Conservation (phyloP, 2,113 vertebrate species). For the Lamprotornis superbus region DNA sequence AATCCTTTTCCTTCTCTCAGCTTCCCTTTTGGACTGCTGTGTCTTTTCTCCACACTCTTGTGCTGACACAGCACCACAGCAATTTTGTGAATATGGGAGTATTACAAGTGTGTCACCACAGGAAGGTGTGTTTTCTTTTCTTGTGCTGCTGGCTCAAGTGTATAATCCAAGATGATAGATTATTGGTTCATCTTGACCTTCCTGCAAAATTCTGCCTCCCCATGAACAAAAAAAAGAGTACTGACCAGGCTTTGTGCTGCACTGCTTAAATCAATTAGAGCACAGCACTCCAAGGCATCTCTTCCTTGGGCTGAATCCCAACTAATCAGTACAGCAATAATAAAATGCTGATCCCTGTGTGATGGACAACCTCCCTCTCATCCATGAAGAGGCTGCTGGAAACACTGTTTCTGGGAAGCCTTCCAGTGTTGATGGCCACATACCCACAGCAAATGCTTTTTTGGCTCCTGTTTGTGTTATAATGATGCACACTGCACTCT, state of each 20-base stretch:
- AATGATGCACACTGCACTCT: neutral
- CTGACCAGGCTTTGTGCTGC: neutral
- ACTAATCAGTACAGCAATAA: neutral
- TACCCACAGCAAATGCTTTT: neutral
- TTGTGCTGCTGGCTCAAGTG: neutral
- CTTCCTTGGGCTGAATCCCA: constrained; percentile 30
- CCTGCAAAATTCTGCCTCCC: neutral
- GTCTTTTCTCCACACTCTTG: neutral
- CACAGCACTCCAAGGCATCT: neutral
- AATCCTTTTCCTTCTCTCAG: neutral
- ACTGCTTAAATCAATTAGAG: constrained; percentile 7
- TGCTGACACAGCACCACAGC: neutral
- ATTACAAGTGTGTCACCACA: neutral
- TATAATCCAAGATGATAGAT: neutral
- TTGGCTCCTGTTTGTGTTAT: neutral
- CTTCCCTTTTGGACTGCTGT: neutral
- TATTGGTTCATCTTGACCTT: neutral
- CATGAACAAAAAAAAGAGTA: neutral
- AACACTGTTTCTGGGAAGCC: constrained; percentile 2
- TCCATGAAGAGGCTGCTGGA: neutral
- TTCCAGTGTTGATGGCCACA: neutral
- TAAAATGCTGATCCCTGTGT: constrained; percentile 5
- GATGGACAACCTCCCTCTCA: neutral
- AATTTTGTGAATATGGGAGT: neutral
- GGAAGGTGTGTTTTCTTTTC: neutral